A percentile compares a stretch with the other conserved stretches of the same genome.
These are phyloP conservation scores for Musca domestica DNA, from an alignment of 1,140 invertebrate genomes.

Conservation along the genomic window DNA sequence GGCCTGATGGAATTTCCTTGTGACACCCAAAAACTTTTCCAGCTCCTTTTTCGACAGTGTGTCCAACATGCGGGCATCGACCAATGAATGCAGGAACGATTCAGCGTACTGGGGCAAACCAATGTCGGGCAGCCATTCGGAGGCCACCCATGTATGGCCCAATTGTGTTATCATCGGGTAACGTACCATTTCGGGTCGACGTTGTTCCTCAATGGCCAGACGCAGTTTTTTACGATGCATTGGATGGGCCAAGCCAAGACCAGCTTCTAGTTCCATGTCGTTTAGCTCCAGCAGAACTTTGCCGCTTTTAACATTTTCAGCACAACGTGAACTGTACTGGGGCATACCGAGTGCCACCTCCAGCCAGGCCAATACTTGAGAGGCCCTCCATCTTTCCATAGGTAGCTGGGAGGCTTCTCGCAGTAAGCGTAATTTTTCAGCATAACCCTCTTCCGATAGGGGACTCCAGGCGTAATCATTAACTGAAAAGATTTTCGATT, in stretches of 20 bases:
- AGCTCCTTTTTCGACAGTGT: constrained; percentile 90
- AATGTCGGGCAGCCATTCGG: constrained; percentile 87
- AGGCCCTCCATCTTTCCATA: constrained; percentile 89
- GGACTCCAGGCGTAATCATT: constrained; percentile 67
- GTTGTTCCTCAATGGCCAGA: constrained; percentile 89
- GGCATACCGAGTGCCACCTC: constrained; percentile 92
- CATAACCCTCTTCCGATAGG: constrained; percentile 78
- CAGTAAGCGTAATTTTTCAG: constrained; percentile 75
- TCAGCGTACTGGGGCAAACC: constrained; percentile 86
- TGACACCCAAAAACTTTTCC: constrained; percentile 87
- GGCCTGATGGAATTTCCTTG: constrained; percentile 88
- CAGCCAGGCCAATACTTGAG: constrained; percentile 89
- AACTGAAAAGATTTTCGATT: constrained; percentile 25
- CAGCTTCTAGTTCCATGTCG: constrained; percentile 83
- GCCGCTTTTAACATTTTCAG: constrained; percentile 91
- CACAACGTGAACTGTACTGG: constrained; percentile 83
- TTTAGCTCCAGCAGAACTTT: constrained; percentile 89
- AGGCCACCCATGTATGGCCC: constrained; percentile 87
- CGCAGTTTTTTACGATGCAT: constrained; percentile 90
- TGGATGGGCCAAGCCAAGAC: constrained; percentile 82
- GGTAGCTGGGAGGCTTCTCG: constrained; percentile 83
- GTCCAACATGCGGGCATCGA: constrained; percentile 89
- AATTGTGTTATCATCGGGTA: constrained; percentile 84
- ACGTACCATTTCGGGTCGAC: constrained; percentile 78
- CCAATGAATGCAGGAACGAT: constrained; percentile 83